These are phyloP conservation scores for Epirrhoe tristata DNA, from an alignment of 2,888 invertebrate species.

Conservation along the genomic window DNA sequence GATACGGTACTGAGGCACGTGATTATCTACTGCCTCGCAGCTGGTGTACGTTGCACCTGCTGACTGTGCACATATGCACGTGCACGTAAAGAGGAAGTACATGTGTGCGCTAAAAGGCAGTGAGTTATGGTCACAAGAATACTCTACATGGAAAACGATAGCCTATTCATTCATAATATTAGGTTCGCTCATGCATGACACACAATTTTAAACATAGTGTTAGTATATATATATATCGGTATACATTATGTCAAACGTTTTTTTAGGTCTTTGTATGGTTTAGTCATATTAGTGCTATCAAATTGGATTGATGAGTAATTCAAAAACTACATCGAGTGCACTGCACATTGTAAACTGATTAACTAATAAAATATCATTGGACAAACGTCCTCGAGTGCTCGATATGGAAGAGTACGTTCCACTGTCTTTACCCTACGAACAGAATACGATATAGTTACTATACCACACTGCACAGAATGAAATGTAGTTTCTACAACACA, in stretches of 20 bases:
- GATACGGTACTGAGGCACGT: constrained; percentile 21
- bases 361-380: constrained; percentile 29
- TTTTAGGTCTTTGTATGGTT: not conserved
- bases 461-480: constrained; percentile 41
- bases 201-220: not conserved
- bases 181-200: not conserved
- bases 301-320: constrained; percentile 13
- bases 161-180: constrained; percentile 9
- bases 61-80: constrained; percentile 43
- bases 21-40: constrained; percentile 36
- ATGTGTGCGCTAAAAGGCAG: constrained; percentile 39
- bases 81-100: constrained; percentile 41
- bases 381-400: constrained; percentile 35
- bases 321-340: constrained; percentile 25
- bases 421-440: constrained; percentile 52
- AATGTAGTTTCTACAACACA: constrained; percentile 32
- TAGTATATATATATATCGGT: not conserved
- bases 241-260: not conserved
- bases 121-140: constrained; percentile 38
- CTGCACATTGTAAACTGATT: constrained; percentile 33
- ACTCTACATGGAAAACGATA: constrained; percentile 23
- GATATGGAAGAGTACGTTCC: constrained; percentile 31
- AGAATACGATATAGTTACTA: constrained; percentile 18
- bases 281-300: constrained; percentile 2
- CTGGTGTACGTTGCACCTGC: constrained; percentile 43